Conservation (phyloP, 2,797 vertebrate genomes). For the Hemibagrus guttatus region DNA sequence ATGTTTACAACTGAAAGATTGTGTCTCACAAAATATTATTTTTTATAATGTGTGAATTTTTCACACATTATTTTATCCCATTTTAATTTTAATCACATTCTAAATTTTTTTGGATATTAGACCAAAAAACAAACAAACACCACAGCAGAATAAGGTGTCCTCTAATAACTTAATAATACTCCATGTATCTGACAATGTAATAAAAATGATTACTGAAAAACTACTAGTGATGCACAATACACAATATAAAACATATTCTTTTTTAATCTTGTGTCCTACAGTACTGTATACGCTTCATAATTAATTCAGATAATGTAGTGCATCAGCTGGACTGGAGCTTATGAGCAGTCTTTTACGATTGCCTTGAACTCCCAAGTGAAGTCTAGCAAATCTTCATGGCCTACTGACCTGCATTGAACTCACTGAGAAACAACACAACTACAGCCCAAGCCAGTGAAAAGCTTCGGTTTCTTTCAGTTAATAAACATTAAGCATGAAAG, state of each 20-base stretch:
- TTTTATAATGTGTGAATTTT: too few species aligned
- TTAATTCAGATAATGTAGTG: slow-evolving; percentile 63
- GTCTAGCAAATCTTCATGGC: slow-evolving; percentile 41
- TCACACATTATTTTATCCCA: too few species aligned
- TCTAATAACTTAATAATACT: not conserved
- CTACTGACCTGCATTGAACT: slow-evolving; percentile 47
- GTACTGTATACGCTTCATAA: slow-evolving; percentile 55
- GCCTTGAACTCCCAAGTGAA: not conserved
- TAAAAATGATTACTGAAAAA: not conserved
- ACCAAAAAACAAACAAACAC: not conserved
- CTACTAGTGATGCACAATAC: not conserved
- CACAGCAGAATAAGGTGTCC: not conserved
- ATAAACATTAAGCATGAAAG: not conserved
- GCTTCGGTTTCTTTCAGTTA: not conserved
- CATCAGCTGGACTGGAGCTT: slow-evolving; percentile 33
- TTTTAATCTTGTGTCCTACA: slow-evolving; percentile 42
- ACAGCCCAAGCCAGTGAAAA: not conserved
- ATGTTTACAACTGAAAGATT: not conserved
- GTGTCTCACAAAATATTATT: not conserved
- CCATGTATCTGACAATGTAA: not conserved
- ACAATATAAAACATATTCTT: not conserved
- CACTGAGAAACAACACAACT: not conserved
- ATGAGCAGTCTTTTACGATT: slow-evolving; percentile 27
- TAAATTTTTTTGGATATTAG: not conserved
- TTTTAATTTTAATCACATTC: too few species aligned